These are phyloP conservation scores for Tetramorium alpestre DNA, from an alignment of 1,140 invertebrate genomes.

Conservation along the genomic window DNA sequence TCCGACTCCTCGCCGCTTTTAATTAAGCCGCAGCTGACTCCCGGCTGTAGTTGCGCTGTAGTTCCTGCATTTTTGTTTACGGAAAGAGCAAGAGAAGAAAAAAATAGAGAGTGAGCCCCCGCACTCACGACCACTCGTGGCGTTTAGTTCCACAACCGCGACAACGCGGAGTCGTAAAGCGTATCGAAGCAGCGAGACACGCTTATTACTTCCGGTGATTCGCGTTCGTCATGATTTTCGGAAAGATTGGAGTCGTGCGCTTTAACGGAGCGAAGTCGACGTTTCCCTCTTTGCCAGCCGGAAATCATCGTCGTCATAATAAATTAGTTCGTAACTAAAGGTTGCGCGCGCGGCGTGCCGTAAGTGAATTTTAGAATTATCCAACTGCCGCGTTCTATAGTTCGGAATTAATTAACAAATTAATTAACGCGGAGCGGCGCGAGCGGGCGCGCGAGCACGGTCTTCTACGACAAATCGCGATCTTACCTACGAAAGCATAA, in stretches of 20 bases:
- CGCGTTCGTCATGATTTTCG: slow-evolving; percentile 1
- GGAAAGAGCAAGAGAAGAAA: not conserved
- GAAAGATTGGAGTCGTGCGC: not conserved
- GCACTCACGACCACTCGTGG: not conserved
- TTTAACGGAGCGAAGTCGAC: slow-evolving; percentile 1
- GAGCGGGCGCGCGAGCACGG: slow-evolving; percentile 5
- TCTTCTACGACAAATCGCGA: slow-evolving; percentile 51
- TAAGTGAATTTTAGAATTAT: slow-evolving; percentile 62
- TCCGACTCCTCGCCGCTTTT: slow-evolving; percentile 33
- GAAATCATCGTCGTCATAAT: slow-evolving; percentile 55
- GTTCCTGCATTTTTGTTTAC: slow-evolving; percentile 39
- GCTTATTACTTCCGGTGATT: slow-evolving; percentile 54
- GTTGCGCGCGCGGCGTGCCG: slow-evolving; percentile 37
- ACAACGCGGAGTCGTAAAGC: slow-evolving; percentile 34
- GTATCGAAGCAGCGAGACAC: slow-evolving; percentile 15
- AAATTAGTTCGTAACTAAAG: slow-evolving; percentile 58
- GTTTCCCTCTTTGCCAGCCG: slow-evolving; percentile 20
- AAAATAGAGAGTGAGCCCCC: not conserved
- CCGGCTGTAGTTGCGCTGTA: not conserved
- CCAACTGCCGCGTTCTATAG: slow-evolving; percentile 54
- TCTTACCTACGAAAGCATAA: slow-evolving; percentile 58
- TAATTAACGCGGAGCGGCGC: slow-evolving; percentile 35
- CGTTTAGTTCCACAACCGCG: slow-evolving; percentile 33
- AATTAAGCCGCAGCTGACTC: slow-evolving; percentile 57
- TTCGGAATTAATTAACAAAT: slow-evolving; percentile 61